Conservation (phyloP, 2,888 invertebrate genomes). For the Chloromyia formosa region DNA sequence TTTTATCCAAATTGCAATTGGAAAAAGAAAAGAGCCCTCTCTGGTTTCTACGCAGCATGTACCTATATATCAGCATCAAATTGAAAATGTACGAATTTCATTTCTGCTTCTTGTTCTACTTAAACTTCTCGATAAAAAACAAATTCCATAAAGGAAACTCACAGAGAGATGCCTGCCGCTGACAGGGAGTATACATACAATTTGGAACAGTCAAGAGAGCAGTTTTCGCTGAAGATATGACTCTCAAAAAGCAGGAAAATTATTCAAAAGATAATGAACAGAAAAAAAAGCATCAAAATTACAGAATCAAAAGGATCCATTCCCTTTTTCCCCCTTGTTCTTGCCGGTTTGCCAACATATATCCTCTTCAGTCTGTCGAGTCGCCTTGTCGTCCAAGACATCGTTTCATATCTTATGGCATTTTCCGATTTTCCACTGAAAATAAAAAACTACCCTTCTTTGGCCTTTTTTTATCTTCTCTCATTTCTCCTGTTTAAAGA, state of each 20-base stretch:
- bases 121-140: not conserved
- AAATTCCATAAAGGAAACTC: not conserved
- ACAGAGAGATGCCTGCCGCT: not conserved
- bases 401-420: constrained; percentile 1
- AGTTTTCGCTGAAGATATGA: not conserved
- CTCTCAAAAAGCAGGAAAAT: not conserved
- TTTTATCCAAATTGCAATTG: not conserved
- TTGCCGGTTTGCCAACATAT: not conserved
- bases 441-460: not conserved
- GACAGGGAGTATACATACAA: not conserved
- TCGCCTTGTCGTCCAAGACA: not conserved
- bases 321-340: not conserved
- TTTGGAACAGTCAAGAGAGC: constrained; percentile 3
- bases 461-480: not conserved
- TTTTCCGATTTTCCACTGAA: not conserved
- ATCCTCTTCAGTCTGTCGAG: too few species aligned
- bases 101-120: not conserved
- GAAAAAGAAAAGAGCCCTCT: not conserved
- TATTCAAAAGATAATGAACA: constrained; percentile 2
- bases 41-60: not conserved
- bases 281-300: not conserved
- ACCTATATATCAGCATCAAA: not conserved
- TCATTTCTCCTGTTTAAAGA: not conserved
- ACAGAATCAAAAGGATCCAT: constrained; percentile 1
- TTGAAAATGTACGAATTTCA: constrained; percentile 2